Evolutionary conservation across 2,797 vertebrate species (phyloP), one percentile per base, ranked within the genome.

Genomic region (Rhabdomys pumilio): DNA sequence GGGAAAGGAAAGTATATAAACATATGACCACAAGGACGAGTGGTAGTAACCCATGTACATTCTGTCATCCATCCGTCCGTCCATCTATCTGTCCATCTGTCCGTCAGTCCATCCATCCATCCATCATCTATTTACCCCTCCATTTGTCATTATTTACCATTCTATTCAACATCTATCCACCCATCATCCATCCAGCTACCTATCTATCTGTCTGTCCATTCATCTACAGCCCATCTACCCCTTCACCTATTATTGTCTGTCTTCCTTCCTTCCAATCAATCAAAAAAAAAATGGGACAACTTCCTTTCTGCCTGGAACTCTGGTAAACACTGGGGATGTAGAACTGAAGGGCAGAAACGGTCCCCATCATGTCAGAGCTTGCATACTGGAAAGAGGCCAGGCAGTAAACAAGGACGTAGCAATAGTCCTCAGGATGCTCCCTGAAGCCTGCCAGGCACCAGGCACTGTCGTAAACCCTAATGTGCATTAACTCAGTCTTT

Each of bases 71-170:
- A 29, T 17, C 55, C 4, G 6, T 59, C 57, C 19, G 19, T 59
- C 50, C 10, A 11, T 50, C 50, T 10, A 50, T 50, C 44, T 1
- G 2, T 38, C 13, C 0, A 2, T 22, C 29, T 0, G 2, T 57
- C 34, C 2, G 5, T 19, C 17, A 2, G 11, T 24, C 34, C 10
- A 3, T 7, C 50, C 15, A n/a, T 19, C 67, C 14, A 0, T n/a
- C 5, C 19, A 47, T 41, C 34, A 65, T 65, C 29, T 31, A 65
- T 65, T 15, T 31, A 67, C 5, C 29, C 65, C 31, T 67, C 31
- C 65, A 15, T 3, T 14, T 31, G 34, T 67, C 65, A 34, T 67
- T 67, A 34, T 67, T 67, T 67, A 34, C 31, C 65, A 67, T 34
- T 67, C 65, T 34, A 3, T 53, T 1, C 26, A 47, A 13, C 65